Conservation (phyloP, 92 coral and sea anemone species). For the Phenganax marumi region DNA sequence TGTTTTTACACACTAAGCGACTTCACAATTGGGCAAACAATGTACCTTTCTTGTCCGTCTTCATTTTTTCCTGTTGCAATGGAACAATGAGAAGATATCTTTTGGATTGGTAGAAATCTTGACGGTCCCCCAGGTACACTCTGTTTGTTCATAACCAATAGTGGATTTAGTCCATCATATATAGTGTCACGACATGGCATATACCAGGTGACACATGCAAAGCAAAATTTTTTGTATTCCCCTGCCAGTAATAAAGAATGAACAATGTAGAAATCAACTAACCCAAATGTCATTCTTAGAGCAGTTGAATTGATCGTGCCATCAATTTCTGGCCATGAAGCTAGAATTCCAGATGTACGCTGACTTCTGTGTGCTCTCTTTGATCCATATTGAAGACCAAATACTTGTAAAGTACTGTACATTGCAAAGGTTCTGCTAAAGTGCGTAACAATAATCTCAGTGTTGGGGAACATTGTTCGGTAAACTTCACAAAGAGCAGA, state of each 20-base stretch:
- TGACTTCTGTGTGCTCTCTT: slow-evolving; percentile 28
- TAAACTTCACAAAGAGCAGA: slow-evolving; percentile 25
- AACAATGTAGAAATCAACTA: slow-evolving; percentile 13
- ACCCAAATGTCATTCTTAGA: background rate
- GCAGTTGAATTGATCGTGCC: background rate
- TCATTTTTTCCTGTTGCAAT: slow-evolving; percentile 30
- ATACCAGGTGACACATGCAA: slow-evolving; percentile 43
- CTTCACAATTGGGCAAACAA: slow-evolving; percentile 13
- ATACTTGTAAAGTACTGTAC: slow-evolving; percentile 14
- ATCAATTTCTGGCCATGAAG: slow-evolving; percentile 24
- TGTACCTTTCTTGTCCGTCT: slow-evolving; percentile 10
- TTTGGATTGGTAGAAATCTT: slow-evolving; percentile 26
- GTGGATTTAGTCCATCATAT: slow-evolving; percentile 1
- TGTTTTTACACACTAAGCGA: background rate
- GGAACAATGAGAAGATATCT: slow-evolving; percentile 20
- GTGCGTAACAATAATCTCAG: background rate
- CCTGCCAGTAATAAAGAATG: slow-evolving; percentile 1
- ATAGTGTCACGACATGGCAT: slow-evolving; percentile 1
- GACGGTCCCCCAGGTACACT: slow-evolving; percentile 16
- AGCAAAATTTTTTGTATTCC: slow-evolving; percentile 8
- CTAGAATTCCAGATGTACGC: slow-evolving; percentile 19
- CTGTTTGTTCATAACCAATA: slow-evolving; percentile 10
- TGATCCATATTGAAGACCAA: slow-evolving; percentile 31
- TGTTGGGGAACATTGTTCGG: slow-evolving; percentile 26
- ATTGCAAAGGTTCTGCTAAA: slow-evolving; percentile 2